Conservation (phyloP, 2,797 vertebrate genomes). For the Rhabdophis nuchalis region DNA sequence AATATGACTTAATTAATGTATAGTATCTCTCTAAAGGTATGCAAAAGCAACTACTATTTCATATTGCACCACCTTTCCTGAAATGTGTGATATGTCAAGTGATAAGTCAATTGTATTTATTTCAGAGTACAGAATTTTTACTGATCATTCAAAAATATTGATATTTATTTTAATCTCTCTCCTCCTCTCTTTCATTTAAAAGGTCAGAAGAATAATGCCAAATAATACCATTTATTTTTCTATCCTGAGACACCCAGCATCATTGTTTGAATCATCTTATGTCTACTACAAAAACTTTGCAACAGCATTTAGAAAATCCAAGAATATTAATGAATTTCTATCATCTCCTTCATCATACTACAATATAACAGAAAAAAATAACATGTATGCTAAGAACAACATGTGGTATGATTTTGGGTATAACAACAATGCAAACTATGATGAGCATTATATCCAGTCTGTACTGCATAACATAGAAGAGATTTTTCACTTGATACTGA, state of each 20-base stretch:
- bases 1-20: background rate
- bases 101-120: background rate
- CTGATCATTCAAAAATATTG: background rate
- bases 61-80: background rate
- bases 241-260: conserved; percentile 80
- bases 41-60: background rate
- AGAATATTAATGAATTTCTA: conserved; percentile 73
- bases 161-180: background rate
- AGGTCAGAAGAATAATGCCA: conserved; percentile 84
- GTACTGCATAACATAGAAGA: conserved; percentile 69
- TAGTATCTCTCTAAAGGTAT: background rate
- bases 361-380: conserved; percentile 11
- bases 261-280: conserved; percentile 84
- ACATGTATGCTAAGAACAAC: conserved; percentile 75
- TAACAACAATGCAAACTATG: conserved; percentile 56
- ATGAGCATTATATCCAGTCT: conserved; percentile 38
- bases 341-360: conserved; percentile 62
- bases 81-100: background rate
- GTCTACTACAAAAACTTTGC: conserved; percentile 70
- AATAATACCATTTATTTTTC: conserved; percentile 82
- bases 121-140: background rate
- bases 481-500: conserved; percentile 80
- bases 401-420: conserved; percentile 88
- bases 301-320: conserved; percentile 71
- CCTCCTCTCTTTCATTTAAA: background rate